Conservation (phyloP, 1,140 invertebrate species). For the Cepaea nemoralis region DNA sequence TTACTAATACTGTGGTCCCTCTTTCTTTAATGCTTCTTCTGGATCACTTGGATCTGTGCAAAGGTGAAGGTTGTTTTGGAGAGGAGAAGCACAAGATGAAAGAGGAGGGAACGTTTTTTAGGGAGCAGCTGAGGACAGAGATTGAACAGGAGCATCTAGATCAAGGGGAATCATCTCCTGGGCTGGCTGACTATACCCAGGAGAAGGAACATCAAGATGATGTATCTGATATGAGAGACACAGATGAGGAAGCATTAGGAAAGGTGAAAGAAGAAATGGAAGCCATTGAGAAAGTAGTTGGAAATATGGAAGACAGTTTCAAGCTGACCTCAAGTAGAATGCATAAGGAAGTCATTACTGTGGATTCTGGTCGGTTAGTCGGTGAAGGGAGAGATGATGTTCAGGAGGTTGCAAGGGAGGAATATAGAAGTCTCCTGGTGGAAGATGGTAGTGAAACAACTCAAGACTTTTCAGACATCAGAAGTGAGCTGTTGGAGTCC, state of each 20-base stretch:
- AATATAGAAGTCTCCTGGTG: not conserved
- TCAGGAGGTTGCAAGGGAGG: not conserved
- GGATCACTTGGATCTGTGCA: conserved; percentile 42
- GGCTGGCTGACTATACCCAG: no score
- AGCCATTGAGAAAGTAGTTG: conserved; percentile 21
- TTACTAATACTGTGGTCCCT: conserved; percentile 45
- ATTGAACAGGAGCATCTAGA: no score
- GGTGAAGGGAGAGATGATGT: not conserved
- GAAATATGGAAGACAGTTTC: not conserved
- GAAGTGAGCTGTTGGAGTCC: conserved; percentile 12
- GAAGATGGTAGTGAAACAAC: conserved; percentile 9
- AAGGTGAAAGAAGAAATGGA: conserved; percentile 14
- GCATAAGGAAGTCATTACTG: not conserved
- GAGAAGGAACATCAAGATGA: conserved; percentile 7
- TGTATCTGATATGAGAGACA: not conserved
- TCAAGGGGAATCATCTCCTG: no score
- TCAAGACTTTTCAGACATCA: conserved; percentile 18
- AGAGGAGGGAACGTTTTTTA: not conserved
- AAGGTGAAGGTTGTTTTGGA: conserved; percentile 13
- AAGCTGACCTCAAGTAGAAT: not conserved
- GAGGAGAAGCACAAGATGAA: not conserved
- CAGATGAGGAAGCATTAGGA: not conserved
- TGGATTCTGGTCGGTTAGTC: not conserved
- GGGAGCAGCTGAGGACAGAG: conserved; percentile 5
- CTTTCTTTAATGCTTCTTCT: conserved; percentile 47